These are phyloP conservation scores for Ecdyonurus torrentis DNA, from an alignment of 2,888 invertebrate genomes.

Conservation along the genomic window DNA sequence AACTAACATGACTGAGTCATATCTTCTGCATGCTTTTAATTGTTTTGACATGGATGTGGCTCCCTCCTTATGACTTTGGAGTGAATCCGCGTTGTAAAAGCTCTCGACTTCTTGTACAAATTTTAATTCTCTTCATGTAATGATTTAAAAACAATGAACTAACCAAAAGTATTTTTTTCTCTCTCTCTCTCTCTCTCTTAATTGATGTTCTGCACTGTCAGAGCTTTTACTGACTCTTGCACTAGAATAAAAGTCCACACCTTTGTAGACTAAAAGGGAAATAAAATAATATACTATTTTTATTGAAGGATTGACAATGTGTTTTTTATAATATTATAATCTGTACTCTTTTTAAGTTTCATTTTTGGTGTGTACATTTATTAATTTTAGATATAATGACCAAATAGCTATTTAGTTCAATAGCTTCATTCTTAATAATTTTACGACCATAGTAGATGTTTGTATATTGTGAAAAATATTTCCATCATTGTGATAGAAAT, in stretches of 20 bases:
- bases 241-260: background rate
- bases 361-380: background rate
- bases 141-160: background rate
- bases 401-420: background rate
- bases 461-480: background rate
- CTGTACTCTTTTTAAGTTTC: background rate
- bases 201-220: background rate
- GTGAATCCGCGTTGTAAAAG: constrained; percentile 7
- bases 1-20: constrained; percentile 9
- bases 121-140: constrained; percentile 3
- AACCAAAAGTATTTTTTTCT: background rate
- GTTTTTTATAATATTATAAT: background rate
- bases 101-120: constrained; percentile 8
- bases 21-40: constrained; percentile 9
- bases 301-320: background rate
- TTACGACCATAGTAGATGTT: background rate
- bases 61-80: background rate
- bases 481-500: background rate
- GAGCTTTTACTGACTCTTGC: constrained; percentile 4
- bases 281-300: background rate
- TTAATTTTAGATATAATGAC: background rate
- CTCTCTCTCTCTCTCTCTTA: constrained; percentile 1
- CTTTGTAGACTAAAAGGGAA: background rate
- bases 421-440: background rate
- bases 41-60: constrained; percentile 2